Evolutionary conservation across 1,140 invertebrate species (phyloP).

Genomic region (Oedothorax gibbosus): DNA sequence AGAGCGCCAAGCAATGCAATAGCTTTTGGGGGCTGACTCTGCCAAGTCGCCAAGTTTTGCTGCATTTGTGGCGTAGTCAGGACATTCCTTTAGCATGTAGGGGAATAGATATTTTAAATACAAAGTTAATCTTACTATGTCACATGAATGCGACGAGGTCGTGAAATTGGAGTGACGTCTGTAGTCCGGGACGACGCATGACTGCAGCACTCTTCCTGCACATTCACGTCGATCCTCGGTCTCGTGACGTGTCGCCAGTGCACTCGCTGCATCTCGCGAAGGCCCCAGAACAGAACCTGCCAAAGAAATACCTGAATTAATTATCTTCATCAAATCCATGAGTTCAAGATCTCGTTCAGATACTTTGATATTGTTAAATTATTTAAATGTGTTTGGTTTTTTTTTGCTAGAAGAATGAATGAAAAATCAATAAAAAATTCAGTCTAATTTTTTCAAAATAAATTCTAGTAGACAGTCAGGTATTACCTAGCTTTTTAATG

Average conservation of each 20-base stretch:
- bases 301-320: slow-evolving; percentile 68
- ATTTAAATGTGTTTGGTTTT: background rate
- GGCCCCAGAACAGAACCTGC: slow-evolving; percentile 87
- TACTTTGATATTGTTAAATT: background rate
- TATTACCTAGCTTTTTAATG: background rate
- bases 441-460: background rate
- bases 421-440: background rate
- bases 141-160: slow-evolving; percentile 84
- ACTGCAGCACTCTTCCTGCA: slow-evolving; percentile 82
- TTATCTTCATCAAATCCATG: slow-evolving; percentile 80
- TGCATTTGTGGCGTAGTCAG: background rate
- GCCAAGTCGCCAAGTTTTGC: background rate
- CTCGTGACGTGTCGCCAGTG: slow-evolving; percentile 85
- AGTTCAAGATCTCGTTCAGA: background rate
- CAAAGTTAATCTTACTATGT: slow-evolving; percentile 76
- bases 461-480: background rate
- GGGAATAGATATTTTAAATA: slow-evolving; percentile 74
- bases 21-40: background rate
- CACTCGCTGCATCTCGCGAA: slow-evolving; percentile 84
- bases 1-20: background rate
- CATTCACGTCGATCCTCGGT: slow-evolving; percentile 73
- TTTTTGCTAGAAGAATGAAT: background rate
- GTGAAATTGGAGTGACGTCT: slow-evolving; percentile 89
- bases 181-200: slow-evolving; percentile 83
- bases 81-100: background rate